Evolutionary conservation across 1,140 invertebrate species (phyloP).

Genomic region (Amphibalanus amphitrite): DNA sequence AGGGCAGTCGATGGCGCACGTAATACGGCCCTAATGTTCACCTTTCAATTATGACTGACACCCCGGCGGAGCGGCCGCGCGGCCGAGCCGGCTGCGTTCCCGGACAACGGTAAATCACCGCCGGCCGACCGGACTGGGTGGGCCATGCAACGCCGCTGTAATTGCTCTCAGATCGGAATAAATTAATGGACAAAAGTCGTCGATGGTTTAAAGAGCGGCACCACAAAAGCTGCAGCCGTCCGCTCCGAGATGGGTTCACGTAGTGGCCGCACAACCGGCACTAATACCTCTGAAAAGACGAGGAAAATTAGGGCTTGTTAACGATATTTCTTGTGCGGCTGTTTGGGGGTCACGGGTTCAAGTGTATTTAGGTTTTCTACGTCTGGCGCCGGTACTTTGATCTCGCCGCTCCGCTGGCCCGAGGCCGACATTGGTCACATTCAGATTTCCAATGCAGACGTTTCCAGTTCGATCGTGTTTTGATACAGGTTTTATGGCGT

Average conservation of each 20-base stretch:
- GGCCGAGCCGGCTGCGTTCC: neutral
- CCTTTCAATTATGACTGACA: neutral
- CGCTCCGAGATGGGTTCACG: too few relatives aligned
- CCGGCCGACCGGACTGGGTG: too few relatives aligned
- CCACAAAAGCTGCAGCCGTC: neutral
- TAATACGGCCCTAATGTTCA: neutral
- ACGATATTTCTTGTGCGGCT: neutral
- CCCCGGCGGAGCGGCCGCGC: too few relatives aligned
- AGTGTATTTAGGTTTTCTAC: neutral
- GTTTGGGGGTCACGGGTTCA: neutral
- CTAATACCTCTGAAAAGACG: neutral
- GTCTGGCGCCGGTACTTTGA: neutral
- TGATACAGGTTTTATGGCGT: neutral
- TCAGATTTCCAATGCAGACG: neutral
- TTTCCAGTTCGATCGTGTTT: neutral
- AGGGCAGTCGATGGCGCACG: neutral
- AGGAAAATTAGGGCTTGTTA: slow-evolving; percentile 1
- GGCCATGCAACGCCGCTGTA: neutral
- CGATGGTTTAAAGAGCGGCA: neutral
- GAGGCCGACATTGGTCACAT: neutral
- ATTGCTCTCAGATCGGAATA: neutral
- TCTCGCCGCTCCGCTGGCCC: neutral
- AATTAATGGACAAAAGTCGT: neutral
- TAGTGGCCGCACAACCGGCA: neutral
- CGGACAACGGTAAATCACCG: neutral